phyloP scores from a whole-genome alignment of 2,888 invertebrate species.

The Brenthis ino region DNA sequence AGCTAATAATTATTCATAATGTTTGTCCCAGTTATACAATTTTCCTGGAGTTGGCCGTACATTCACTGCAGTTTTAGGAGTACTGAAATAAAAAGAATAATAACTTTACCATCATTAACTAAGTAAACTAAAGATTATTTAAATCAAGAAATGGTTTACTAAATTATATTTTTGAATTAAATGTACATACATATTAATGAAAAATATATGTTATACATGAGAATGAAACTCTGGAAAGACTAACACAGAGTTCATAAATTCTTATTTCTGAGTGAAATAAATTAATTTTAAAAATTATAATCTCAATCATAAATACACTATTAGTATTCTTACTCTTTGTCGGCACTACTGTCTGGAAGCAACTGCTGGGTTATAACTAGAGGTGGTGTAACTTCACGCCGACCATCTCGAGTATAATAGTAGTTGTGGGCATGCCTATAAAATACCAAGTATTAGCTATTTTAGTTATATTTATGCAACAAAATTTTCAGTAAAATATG shows the following conservation, averaged over 20 bases:
- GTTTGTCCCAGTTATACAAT: slow-evolving; percentile 82
- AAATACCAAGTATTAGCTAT: neutral
- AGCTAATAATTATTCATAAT: slow-evolving; percentile 51
- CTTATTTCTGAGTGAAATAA: too few relatives aligned
- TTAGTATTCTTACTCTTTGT: slow-evolving; percentile 61
- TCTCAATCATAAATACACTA: neutral
- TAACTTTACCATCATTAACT: too few relatives aligned
- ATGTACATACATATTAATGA: too few relatives aligned
- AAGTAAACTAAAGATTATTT: too few relatives aligned
- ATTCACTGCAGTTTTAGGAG: slow-evolving; percentile 58
- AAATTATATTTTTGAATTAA: too few relatives aligned
- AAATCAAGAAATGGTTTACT: too few relatives aligned
- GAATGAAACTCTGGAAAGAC: too few relatives aligned
- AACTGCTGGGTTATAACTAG: slow-evolving; percentile 71
- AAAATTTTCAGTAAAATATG: too few relatives aligned
- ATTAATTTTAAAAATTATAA: too few relatives aligned
- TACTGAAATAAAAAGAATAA: slow-evolving; percentile 48
- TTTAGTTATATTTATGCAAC: too few relatives aligned
- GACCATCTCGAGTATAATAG: slow-evolving; percentile 91
- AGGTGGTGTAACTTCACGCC: slow-evolving; percentile 90
- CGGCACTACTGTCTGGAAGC: slow-evolving; percentile 61
- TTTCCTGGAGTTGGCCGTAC: slow-evolving; percentile 82
- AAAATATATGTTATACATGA: too few relatives aligned
- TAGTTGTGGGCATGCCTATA: slow-evolving; percentile 88
- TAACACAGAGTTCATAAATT: too few relatives aligned